Conservation (phyloP, 2,797 vertebrate genomes). For the Liasis olivaceus region DNA sequence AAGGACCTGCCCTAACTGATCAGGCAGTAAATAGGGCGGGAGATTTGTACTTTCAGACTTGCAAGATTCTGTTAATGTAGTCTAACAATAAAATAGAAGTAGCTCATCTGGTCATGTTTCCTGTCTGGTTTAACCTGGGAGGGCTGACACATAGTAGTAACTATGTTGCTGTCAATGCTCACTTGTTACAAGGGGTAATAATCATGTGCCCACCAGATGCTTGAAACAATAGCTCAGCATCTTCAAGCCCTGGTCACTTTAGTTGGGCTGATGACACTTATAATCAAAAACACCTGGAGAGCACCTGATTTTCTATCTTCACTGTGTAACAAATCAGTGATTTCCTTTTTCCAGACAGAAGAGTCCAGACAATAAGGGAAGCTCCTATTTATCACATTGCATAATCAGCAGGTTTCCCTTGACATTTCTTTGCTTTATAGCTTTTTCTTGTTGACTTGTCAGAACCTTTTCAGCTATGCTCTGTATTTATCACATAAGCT, state of each 20-base stretch:
- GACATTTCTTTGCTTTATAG: constrained; percentile 5
- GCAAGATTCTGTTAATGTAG: too few relatives aligned
- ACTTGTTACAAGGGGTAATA: neutral
- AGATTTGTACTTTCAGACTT: too few relatives aligned
- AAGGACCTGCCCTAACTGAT: too few relatives aligned
- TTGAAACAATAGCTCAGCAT: neutral
- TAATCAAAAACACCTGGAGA: neutral
- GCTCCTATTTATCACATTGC: constrained; percentile 39
- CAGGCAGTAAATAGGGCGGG: too few relatives aligned
- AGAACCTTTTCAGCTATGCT: neutral
- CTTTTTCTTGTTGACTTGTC: neutral
- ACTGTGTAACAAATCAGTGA: constrained; percentile 17
- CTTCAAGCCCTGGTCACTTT: neutral
- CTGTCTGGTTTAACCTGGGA: too few relatives aligned
- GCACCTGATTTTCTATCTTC: neutral
- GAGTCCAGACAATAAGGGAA: constrained; percentile 36
- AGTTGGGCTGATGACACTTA: neutral
- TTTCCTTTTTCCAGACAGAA: constrained; percentile 30
- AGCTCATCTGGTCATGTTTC: too few relatives aligned
- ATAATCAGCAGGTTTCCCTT: constrained; percentile 18
- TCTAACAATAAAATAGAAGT: too few relatives aligned
- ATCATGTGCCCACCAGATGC: neutral
- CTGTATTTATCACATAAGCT: constrained; percentile 10
- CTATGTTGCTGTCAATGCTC: constrained; percentile 38
- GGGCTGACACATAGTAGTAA: neutral